These are phyloP conservation scores for Zaprionus lachaisei DNA, from an alignment of 1,140 invertebrate species.

Conservation along the genomic window DNA sequence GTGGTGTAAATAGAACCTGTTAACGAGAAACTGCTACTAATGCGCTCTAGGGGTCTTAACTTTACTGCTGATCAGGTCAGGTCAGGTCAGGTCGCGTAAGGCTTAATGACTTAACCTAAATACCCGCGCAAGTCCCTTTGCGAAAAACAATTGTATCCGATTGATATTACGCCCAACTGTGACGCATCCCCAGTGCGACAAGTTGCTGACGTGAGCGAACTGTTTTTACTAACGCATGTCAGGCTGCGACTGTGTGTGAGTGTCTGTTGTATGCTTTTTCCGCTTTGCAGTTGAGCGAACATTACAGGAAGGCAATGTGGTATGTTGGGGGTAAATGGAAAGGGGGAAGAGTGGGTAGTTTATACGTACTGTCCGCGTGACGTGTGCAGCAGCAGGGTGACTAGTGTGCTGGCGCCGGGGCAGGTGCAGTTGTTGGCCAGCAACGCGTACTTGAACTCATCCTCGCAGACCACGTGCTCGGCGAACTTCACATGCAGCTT, in stretches of 20 bases:
- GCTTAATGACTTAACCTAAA: constrained; percentile 8
- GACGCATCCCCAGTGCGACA: constrained; percentile 23
- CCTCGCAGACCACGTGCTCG: constrained; percentile 98
- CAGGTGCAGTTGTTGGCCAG: constrained; percentile 99
- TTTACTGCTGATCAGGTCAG: background rate
- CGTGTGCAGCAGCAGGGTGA: constrained; percentile 97
- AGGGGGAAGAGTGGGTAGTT: background rate
- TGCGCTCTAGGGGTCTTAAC: background rate
- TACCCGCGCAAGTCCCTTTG: background rate
- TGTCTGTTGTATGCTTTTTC: background rate
- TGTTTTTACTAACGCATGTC: background rate
- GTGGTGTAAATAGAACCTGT: background rate
- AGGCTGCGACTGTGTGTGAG: background rate
- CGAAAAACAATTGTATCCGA: background rate
- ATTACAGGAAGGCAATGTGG: constrained; percentile 15
- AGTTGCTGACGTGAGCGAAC: constrained; percentile 37
- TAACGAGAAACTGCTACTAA: background rate
- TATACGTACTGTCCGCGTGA: constrained; percentile 93
- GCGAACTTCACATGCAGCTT: constrained; percentile 99
- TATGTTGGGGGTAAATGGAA: background rate
- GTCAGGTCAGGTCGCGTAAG: background rate
- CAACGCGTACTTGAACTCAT: constrained; percentile 98
- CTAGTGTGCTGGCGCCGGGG: constrained; percentile 97
- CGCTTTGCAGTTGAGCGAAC: constrained; percentile 51
- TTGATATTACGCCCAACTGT: constrained; percentile 17